Conservation (phyloP, 2,888 invertebrate species). For the Biston betularia region DNA sequence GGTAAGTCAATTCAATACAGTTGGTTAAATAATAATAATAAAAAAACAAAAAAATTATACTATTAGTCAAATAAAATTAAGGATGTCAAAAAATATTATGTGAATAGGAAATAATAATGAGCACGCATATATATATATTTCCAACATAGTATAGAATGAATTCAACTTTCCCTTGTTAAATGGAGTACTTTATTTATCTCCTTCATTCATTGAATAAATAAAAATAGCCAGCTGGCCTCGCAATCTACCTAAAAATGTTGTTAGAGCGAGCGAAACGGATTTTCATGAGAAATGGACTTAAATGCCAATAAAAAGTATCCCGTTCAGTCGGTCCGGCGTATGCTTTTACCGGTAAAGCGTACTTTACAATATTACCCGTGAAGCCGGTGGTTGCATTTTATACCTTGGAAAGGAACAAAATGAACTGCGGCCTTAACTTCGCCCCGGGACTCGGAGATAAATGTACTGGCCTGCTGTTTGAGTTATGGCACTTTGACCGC, state of each 20-base stretch:
- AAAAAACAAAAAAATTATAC: no score
- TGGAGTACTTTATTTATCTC: background rate
- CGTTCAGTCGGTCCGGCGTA: slow-evolving; percentile 45
- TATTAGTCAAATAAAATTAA: no score
- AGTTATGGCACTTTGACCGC: slow-evolving; percentile 62
- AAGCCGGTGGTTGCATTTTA: slow-evolving; percentile 63
- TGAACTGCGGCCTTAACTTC: slow-evolving; percentile 62
- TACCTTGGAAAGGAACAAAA: slow-evolving; percentile 63
- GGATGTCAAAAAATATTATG: no score
- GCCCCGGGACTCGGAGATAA: slow-evolving; percentile 64
- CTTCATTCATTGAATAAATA: slow-evolving; percentile 12
- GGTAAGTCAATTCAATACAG: no score
- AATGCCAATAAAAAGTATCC: slow-evolving; percentile 51
- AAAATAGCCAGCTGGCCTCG: slow-evolving; percentile 15
- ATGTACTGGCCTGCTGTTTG: slow-evolving; percentile 65
- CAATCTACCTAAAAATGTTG: slow-evolving; percentile 36
- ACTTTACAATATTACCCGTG: slow-evolving; percentile 63
- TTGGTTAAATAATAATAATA: no score
- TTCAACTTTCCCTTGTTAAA: background rate
- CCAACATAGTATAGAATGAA: no score
- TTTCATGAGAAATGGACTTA: slow-evolving; percentile 47
- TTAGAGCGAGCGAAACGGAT: slow-evolving; percentile 39
- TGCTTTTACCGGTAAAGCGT: slow-evolving; percentile 58
- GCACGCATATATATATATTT: no score
- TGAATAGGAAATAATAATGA: no score